Conservation (phyloP, 2,888 invertebrate genomes). For the Caenorhabditis panamensis region DNA sequence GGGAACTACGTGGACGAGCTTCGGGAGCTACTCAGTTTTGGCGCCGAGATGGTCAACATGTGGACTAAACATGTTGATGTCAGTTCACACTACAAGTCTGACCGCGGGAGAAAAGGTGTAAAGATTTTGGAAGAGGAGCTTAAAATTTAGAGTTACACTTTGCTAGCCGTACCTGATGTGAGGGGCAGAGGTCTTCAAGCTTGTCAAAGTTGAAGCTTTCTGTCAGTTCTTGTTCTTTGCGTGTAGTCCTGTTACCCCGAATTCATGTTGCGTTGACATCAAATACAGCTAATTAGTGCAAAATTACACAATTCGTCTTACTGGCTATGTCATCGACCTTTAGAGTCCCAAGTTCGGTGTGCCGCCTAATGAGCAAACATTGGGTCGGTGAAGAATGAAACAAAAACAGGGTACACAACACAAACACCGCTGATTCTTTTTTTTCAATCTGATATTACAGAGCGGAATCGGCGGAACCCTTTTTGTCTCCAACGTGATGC, state of each 20-base stretch:
- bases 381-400: not conserved
- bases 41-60: slow-evolving; percentile 1
- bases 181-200: slow-evolving; percentile 19
- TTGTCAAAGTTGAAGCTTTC: slow-evolving; percentile 2
- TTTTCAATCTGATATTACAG: not conserved
- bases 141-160: slow-evolving; percentile 32
- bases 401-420: slow-evolving; percentile 7
- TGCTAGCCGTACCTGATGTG: slow-evolving; percentile 7
- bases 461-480: slow-evolving; percentile 23
- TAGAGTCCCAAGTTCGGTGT: slow-evolving; percentile 3
- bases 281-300: slow-evolving; percentile 28
- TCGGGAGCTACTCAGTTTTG: not conserved
- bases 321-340: slow-evolving; percentile 33
- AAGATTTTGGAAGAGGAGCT: not conserved
- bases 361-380: slow-evolving; percentile 50
- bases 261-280: slow-evolving; percentile 8
- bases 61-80: not conserved
- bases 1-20: no score
- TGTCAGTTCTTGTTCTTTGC: slow-evolving; percentile 12
- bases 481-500: not conserved
- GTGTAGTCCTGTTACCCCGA: slow-evolving; percentile 4
- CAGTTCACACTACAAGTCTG: not conserved
- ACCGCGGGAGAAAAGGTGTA: not conserved
- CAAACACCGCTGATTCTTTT: not conserved
- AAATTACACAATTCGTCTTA: slow-evolving; percentile 23